A percentile compares a stretch with the other conserved stretches of the same genome.
Conservation (phyloP, 2,888 invertebrate species). For the Parasteatoda lunata region DNA sequence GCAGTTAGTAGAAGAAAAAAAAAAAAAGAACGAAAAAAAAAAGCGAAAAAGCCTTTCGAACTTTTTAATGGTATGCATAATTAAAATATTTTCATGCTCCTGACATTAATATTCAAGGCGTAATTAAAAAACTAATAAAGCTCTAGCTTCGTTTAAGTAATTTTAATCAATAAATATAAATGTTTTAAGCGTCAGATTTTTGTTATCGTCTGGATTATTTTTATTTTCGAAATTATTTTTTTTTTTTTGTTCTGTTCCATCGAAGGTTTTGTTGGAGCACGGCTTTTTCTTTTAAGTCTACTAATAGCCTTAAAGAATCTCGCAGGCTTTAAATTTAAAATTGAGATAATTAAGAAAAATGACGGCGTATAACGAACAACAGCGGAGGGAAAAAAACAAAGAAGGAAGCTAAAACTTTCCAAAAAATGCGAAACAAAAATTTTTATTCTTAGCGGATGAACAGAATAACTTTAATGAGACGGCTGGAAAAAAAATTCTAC, state of each 20-base stretch:
- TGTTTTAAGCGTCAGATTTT: conserved; percentile 68
- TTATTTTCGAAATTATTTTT: conserved; percentile 37
- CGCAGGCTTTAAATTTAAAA: conserved; percentile 65
- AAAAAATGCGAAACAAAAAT: conserved; percentile 65
- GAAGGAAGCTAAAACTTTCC: conserved; percentile 32
- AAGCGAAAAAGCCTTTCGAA: conserved; percentile 61
- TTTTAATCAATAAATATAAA: conserved; percentile 68
- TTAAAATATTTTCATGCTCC: conserved; percentile 67
- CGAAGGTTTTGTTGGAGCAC: conserved; percentile 30
- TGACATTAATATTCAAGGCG: conserved; percentile 68
- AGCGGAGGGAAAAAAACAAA: conserved; percentile 11
- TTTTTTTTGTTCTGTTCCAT: conserved; percentile 27
- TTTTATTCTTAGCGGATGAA: conserved; percentile 54
- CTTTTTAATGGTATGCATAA: conserved; percentile 68
- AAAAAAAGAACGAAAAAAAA: conserved; percentile 31
- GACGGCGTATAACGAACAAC: conserved; percentile 46
- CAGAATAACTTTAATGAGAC: conserved; percentile 64
- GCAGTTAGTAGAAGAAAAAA: conserved; percentile 61
- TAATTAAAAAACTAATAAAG: conserved; percentile 68
- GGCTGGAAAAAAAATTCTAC: conserved; percentile 38
- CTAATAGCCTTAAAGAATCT: conserved; percentile 68
- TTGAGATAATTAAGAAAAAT: conserved; percentile 68
- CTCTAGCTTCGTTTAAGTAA: conserved; percentile 66
- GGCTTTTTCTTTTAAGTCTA: conserved; percentile 59
- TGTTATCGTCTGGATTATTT: conserved; percentile 60